Evolutionary conservation across 2,113 vertebrate species (phyloP), one percentile per base, ranked within the genome.

Genomic region (Tamias sibiricus): DNA sequence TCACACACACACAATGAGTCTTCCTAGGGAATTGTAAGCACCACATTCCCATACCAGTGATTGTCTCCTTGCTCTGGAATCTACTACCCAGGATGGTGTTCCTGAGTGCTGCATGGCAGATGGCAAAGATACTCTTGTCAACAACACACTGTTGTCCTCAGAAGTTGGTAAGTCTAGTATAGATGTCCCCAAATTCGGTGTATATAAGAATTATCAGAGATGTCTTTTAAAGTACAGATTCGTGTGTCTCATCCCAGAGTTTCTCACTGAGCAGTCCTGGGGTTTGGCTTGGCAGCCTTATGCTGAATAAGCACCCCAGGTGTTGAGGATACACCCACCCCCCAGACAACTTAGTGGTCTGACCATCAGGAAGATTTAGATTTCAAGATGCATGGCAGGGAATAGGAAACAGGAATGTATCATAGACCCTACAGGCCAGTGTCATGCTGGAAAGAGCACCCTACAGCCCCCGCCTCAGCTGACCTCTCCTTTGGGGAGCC

Each of bases 381-480:
- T 52, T 42, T 7, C 24, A 59, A 92, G 54, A 37, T 8, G 19
- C 12, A 2, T 2, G 42, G 30, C 26, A 17, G 30, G 24, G 71
- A 40, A 71, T 35, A 82, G 24, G 17, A 49, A 85, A 54, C 2
- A 80, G 71, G 57, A 77, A 69, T 79, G n/a, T 76, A n/a, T 35
- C 32, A 81, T 8, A 49, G 40, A 82, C 37, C 6, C 13, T 42
- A 17, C 40, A 4, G 37, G 26, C 54, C 16, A n/a, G 35, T 57
- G 26, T 17, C 9, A 0, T 22, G 4, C 26, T 30, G 37, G 12
- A 17, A 20, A 72, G 1, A 26, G 12, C 3, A 30, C 22, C 19
- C 22, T 5, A 17, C 8, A 20, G 6, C 42, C 40, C 37, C 0
- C 1, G 24, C 1, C 4, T 40, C 24, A 32, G 28, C 1, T 0